Percentiles rank a stretch among this genome's conserved stretches.
These are phyloP conservation scores for Phyllopteryx taeniolatus DNA, from an alignment of 2,113 vertebrate genomes.

Conservation along the genomic window DNA sequence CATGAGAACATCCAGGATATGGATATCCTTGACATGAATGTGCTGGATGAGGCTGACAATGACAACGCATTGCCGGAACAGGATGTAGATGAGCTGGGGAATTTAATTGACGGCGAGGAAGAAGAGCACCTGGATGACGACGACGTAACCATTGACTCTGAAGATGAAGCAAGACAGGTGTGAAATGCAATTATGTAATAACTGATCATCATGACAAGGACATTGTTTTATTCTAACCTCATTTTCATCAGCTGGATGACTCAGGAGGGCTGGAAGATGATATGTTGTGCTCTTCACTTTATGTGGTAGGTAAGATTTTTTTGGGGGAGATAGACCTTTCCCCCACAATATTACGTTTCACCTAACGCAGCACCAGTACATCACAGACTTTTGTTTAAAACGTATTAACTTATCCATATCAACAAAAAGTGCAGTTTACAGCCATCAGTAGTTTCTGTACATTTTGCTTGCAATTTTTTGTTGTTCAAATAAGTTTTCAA, in stretches of 20 bases:
- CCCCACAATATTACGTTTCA: no score
- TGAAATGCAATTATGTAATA: not conserved
- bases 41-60: conserved; percentile 83
- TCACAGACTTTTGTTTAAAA: no score
- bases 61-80: conserved; percentile 77
- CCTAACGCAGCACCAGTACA: no score
- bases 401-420: no score
- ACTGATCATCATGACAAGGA: not conserved
- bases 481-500: no score
- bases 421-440: no score
- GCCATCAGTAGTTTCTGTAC: no score
- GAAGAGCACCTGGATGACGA: conserved; percentile 58
- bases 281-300: not conserved
- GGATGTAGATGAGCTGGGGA: conserved; percentile 61
- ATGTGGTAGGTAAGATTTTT: not conserved
- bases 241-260: not conserved
- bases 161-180: conserved; percentile 69
- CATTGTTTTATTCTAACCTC: not conserved
- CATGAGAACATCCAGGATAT: conserved; percentile 82
- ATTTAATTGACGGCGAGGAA: conserved; percentile 47
- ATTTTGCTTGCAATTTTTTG: no score
- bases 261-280: not conserved
- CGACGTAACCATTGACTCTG: conserved; percentile 30
- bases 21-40: conserved; percentile 85
- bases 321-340: no score